phyloP scores from a whole-genome alignment of 2,888 invertebrate genomes.

The Xanthia icteritia region DNA sequence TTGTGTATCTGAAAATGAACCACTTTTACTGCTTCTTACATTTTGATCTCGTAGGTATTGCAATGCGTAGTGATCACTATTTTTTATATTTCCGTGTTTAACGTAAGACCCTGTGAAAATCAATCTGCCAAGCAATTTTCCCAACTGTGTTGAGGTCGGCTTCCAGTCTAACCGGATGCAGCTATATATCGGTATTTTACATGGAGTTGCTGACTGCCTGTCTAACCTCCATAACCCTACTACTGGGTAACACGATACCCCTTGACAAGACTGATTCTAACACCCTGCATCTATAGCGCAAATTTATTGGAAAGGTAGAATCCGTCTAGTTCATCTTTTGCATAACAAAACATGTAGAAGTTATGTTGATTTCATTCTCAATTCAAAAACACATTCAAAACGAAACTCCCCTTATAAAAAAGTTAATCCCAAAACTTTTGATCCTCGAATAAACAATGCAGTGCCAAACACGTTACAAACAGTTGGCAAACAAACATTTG shows the following conservation, averaged over 20 bases:
- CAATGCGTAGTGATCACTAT: neutral
- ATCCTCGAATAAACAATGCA: constrained; percentile 41
- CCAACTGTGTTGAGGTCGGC: too few species aligned
- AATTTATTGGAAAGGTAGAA: too few species aligned
- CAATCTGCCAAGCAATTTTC: too few species aligned
- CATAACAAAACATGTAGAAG: neutral
- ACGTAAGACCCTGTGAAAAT: too few species aligned
- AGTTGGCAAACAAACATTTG: constrained; percentile 48
- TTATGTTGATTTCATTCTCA: neutral
- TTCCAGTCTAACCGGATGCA: too few species aligned
- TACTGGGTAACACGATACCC: too few species aligned
- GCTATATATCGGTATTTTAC: too few species aligned
- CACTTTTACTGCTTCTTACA: neutral
- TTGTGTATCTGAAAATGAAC: neutral
- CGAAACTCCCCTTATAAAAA: constrained; percentile 12
- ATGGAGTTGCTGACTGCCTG: too few species aligned
- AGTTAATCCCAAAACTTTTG: constrained; percentile 33
- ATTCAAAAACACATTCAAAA: constrained; percentile 23
- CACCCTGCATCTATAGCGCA: too few species aligned
- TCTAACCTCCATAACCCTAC: too few species aligned
- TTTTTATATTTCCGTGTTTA: neutral
- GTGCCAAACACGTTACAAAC: constrained; percentile 43
- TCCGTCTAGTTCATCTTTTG: neutral
- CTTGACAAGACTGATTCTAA: too few species aligned
- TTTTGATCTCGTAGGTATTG: too few species aligned